These are phyloP conservation scores for Lerema accius DNA, from an alignment of 1,140 invertebrate species.

Conservation along the genomic window DNA sequence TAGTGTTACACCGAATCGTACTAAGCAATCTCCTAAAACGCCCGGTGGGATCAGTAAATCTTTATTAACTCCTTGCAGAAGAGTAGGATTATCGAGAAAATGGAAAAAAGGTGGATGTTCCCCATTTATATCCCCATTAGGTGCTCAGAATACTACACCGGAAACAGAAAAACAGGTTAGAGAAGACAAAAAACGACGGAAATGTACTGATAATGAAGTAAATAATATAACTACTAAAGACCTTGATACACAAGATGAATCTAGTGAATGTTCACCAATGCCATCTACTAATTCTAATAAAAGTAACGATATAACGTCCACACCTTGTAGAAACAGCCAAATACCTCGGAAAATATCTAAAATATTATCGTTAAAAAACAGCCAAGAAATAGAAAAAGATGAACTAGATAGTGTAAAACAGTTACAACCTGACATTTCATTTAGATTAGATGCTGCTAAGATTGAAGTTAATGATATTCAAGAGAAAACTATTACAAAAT, in stretches of 20 bases:
- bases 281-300: slow-evolving; percentile 19
- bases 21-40: slow-evolving; percentile 66
- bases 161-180: slow-evolving; percentile 31
- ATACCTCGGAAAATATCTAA: slow-evolving; percentile 59
- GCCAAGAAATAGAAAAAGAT: background rate
- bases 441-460: slow-evolving; percentile 6
- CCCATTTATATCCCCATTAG: slow-evolving; percentile 68
- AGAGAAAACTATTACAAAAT: slow-evolving; percentile 16
- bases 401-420: background rate
- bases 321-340: slow-evolving; percentile 45
- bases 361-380: slow-evolving; percentile 29
- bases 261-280: slow-evolving; percentile 7
- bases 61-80: slow-evolving; percentile 66
- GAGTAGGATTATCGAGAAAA: slow-evolving; percentile 69
- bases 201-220: slow-evolving; percentile 44
- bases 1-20: slow-evolving; percentile 4
- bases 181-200: slow-evolving; percentile 43
- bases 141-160: slow-evolving; percentile 25
- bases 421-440: background rate
- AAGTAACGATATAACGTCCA: slow-evolving; percentile 48
- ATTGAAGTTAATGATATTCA: slow-evolving; percentile 19
- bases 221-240: slow-evolving; percentile 23
- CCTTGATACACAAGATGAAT: slow-evolving; percentile 2
- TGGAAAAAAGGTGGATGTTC: slow-evolving; percentile 65
- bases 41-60: slow-evolving; percentile 74